phyloP scores from a whole-genome alignment of 2,113 vertebrate genomes.

The Nanorana parkeri region DNA sequence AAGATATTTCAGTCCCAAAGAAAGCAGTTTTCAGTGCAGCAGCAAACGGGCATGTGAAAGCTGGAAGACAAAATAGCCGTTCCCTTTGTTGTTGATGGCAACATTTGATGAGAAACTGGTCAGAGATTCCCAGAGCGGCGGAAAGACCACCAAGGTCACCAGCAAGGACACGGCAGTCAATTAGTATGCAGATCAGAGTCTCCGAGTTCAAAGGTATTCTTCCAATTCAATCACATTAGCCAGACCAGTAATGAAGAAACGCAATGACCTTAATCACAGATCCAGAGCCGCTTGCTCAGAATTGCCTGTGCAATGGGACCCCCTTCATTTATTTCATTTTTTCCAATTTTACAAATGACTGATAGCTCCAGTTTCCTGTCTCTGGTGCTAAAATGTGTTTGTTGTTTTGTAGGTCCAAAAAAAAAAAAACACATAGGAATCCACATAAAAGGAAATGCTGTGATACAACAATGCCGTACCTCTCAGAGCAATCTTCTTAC shows the following conservation, averaged over 20 bases:
- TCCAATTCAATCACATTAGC: constrained; percentile 95
- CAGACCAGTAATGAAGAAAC: constrained; percentile 86
- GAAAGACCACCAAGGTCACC: constrained; percentile 83
- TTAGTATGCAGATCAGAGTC: constrained; percentile 96
- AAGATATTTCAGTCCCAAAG: too few relatives aligned
- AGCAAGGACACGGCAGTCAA: constrained; percentile 87
- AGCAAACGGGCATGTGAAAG: neutral
- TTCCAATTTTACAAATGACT: constrained; percentile 44
- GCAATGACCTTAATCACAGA: constrained; percentile 88
- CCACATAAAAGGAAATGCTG: neutral
- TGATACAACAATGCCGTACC: too few relatives aligned
- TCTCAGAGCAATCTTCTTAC: too few relatives aligned
- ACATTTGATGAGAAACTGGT: constrained; percentile 72
- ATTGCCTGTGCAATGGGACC: constrained; percentile 63
- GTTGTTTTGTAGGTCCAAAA: neutral
- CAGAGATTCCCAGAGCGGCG: constrained; percentile 67
- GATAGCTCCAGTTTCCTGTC: neutral
- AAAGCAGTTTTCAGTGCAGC: too few relatives aligned
- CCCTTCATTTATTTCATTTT: constrained; percentile 40
- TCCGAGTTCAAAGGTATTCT: constrained; percentile 93
- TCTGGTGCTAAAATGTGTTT: neutral
- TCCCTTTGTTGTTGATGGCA: constrained; percentile 62
- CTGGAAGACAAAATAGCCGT: constrained; percentile 3
- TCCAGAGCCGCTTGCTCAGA: constrained; percentile 71
- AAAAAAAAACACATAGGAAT: neutral